These are phyloP conservation scores for Sinocyclocheilus maitianheensis DNA, from an alignment of 2,113 vertebrate genomes.

Conservation along the genomic window DNA sequence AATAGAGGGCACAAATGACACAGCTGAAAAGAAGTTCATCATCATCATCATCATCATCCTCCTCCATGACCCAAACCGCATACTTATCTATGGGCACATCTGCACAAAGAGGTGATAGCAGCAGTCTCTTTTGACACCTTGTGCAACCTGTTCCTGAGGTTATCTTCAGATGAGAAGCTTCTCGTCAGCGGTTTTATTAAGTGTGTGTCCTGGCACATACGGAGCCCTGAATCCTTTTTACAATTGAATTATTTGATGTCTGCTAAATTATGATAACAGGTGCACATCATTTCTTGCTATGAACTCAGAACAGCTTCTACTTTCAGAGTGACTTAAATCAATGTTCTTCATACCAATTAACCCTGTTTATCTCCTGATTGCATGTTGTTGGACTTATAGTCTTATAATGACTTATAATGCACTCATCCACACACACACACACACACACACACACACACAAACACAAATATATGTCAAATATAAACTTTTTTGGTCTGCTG, in stretches of 20 bases:
- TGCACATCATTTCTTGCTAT: constrained; percentile 63
- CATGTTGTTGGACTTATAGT: not conserved
- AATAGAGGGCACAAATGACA: constrained; percentile 17
- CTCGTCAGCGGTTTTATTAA: constrained; percentile 59
- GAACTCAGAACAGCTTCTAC: constrained; percentile 16
- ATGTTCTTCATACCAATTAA: not conserved
- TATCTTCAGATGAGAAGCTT: constrained; percentile 59
- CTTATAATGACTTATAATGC: too few species aligned
- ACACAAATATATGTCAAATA: not conserved
- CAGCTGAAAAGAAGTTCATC: constrained; percentile 21
- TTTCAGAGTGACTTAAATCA: constrained; percentile 14
- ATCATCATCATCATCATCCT: not conserved
- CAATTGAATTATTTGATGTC: constrained; percentile 65
- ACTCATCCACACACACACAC: too few species aligned
- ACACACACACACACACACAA: too few species aligned
- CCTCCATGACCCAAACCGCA: constrained; percentile 7
- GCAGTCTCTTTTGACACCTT: constrained; percentile 56
- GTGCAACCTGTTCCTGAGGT: constrained; percentile 59
- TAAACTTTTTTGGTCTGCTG: not conserved
- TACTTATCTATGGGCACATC: constrained; percentile 17
- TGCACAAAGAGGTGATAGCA: constrained; percentile 24
- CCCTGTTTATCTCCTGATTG: not conserved
- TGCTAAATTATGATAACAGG: constrained; percentile 62
- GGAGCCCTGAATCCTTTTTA: constrained; percentile 36
- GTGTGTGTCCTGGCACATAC: constrained; percentile 52